Evolutionary conservation across 2,888 invertebrate species (phyloP).

Genomic region (Microchrysa polita): DNA sequence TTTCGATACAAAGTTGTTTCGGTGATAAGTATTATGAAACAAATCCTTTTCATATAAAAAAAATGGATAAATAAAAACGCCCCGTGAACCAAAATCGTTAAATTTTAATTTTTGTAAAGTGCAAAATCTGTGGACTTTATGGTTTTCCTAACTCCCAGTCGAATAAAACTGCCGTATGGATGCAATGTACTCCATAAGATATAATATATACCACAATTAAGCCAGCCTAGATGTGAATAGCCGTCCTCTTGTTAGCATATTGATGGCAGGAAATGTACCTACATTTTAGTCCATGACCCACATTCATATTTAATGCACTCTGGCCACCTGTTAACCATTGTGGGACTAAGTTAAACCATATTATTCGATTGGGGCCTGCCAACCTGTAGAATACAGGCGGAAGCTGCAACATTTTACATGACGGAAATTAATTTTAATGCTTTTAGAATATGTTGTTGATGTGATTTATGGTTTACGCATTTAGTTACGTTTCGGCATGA

Average conservation of each 20-base stretch:
- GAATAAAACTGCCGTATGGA: neutral
- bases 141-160: neutral
- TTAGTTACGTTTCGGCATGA: no score
- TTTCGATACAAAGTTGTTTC: no score
- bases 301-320: slow-evolving; percentile 1
- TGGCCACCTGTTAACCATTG: neutral
- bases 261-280: neutral
- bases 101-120: neutral
- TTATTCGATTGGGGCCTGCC: no score
- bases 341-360: no score
- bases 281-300: neutral
- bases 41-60: neutral
- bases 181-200: neutral
- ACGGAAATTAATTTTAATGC: no score
- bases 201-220: neutral
- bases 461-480: no score
- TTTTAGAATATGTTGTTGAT: no score
- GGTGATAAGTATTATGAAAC: no score
- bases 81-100: neutral
- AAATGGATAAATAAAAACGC: neutral
- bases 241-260: neutral
- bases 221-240: neutral
- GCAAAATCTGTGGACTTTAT: neutral
- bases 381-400: no score
- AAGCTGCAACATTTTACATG: no score